phyloP scores from a whole-genome alignment of 2,888 invertebrate genomes.

The Apamea monoglypha region DNA sequence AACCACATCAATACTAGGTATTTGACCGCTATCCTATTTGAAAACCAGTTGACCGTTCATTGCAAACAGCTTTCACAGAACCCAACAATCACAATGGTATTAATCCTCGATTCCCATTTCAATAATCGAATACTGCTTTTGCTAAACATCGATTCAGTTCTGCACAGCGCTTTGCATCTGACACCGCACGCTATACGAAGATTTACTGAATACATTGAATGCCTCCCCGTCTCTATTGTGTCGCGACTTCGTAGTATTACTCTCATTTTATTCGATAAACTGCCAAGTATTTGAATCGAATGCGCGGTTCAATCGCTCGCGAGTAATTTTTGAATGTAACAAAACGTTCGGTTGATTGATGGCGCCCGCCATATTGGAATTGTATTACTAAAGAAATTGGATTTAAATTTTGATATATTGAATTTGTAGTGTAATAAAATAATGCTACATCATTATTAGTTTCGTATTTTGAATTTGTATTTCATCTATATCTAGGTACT shows the following conservation, averaged over 20 bases:
- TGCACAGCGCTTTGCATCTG: constrained; percentile 71
- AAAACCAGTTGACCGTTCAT: constrained; percentile 48
- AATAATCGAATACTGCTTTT: constrained; percentile 71
- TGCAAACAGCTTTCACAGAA: constrained; percentile 54
- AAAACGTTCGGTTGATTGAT: constrained; percentile 71
- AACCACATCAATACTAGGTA: constrained; percentile 21
- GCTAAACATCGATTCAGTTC: constrained; percentile 65
- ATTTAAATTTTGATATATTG: constrained; percentile 34
- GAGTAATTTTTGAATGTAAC: constrained; percentile 69
- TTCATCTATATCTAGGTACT: not conserved
- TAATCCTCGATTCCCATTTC: constrained; percentile 68
- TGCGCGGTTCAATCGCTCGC: constrained; percentile 60
- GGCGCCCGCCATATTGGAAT: constrained; percentile 63
- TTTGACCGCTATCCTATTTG: constrained; percentile 21
- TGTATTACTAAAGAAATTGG: constrained; percentile 45
- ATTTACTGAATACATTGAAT: constrained; percentile 74
- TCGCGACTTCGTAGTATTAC: constrained; percentile 62
- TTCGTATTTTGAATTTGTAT: not conserved
- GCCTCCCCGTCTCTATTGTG: constrained; percentile 65
- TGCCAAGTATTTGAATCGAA: constrained; percentile 64
- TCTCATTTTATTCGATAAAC: constrained; percentile 67
- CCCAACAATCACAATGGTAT: constrained; percentile 67
- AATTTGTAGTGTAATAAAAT: constrained; percentile 13
- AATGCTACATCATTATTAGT: constrained; percentile 19
- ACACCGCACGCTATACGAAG: constrained; percentile 71